A percentile compares a stretch with the other conserved stretches of the same genome.
Evolutionary conservation across 2,113 vertebrate genomes (phyloP).

Genomic region (Vicugna pacos): DNA sequence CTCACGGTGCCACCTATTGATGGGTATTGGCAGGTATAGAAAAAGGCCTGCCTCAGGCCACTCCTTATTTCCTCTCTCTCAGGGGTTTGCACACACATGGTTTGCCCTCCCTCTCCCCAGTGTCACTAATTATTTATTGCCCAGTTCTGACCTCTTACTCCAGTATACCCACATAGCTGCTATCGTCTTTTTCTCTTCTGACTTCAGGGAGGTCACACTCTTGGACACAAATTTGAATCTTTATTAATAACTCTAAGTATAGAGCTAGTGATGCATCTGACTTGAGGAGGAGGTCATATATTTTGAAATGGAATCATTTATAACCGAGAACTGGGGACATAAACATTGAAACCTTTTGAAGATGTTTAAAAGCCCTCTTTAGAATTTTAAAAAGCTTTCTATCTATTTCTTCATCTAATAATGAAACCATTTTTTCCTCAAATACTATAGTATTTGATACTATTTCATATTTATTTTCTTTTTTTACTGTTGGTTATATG

Average conservation of each 20-base stretch:
- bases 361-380: neutral
- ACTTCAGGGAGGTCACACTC: neutral
- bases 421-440: neutral
- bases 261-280: neutral
- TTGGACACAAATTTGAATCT: neutral
- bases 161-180: neutral
- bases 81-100: neutral
- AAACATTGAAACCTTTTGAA: neutral
- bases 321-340: neutral
- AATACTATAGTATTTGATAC: neutral
- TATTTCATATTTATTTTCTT: slow-evolving; percentile 9
- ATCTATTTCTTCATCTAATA: slow-evolving; percentile 26
- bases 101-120: neutral
- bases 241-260: neutral
- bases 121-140: neutral
- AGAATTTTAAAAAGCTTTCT: neutral
- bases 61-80: neutral
- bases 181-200: neutral
- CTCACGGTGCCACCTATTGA: neutral
- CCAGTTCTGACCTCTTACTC: neutral
- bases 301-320: slow-evolving; percentile 46
- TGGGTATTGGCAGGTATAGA: neutral
- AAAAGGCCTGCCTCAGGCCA: neutral
- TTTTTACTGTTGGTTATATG: neutral
- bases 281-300: neutral